Evolutionary conservation across 2,797 vertebrate species (phyloP).

Genomic region (Clarias pachynema): DNA sequence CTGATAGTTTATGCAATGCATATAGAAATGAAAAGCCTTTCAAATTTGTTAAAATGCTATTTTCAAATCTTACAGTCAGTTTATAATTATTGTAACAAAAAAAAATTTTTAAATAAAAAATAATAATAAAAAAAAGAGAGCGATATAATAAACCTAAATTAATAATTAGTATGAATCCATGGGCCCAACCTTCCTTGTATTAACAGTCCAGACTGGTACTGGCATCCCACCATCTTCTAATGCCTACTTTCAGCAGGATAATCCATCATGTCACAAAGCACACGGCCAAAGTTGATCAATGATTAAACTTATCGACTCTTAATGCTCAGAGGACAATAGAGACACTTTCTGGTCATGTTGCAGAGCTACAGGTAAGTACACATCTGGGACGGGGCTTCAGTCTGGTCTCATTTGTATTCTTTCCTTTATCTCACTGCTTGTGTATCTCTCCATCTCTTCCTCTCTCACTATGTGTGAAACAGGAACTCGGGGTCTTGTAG

Average conservation of each 20-base stretch:
- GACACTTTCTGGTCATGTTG: neutral
- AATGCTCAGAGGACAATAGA: neutral
- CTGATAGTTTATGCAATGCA: no score
- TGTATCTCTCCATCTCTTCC: conserved; percentile 24
- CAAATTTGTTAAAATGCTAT: no score
- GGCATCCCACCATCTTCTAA: neutral
- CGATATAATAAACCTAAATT: no score
- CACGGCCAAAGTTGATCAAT: neutral
- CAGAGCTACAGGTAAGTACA: neutral
- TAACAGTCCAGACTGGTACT: neutral
- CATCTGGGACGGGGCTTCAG: neutral
- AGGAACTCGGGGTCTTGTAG: neutral
- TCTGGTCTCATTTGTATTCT: conserved; percentile 32
- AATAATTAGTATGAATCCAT: neutral
- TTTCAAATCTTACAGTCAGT: neutral
- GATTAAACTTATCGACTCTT: neutral
- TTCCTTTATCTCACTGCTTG: conserved; percentile 19
- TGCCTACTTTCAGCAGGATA: neutral
- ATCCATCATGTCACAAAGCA: neutral
- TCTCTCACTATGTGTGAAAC: conserved; percentile 1
- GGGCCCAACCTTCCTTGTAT: neutral
- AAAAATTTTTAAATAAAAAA: no score
- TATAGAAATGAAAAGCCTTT: no score
- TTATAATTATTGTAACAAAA: neutral
- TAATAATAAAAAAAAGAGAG: no score